phyloP scores from a whole-genome alignment of 2,113 vertebrate genomes.

The Verasper variegatus region DNA sequence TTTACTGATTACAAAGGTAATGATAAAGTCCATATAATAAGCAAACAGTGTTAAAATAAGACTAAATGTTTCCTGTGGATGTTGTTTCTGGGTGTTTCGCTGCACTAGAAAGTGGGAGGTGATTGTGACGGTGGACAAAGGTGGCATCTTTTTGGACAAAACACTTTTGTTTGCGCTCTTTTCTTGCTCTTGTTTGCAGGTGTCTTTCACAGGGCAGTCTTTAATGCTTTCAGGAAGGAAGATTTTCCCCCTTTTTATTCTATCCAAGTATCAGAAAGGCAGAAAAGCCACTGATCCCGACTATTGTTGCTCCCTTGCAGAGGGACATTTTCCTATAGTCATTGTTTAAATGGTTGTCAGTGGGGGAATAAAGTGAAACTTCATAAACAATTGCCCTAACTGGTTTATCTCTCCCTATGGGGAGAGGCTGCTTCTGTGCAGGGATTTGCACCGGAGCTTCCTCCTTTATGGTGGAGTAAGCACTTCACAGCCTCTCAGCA shows the following conservation, averaged over 20 bases:
- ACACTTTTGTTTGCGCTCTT: constrained; percentile 84
- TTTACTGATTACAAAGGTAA: not conserved
- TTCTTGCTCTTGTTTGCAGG: constrained; percentile 89
- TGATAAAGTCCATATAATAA: not conserved
- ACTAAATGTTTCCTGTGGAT: constrained; percentile 13
- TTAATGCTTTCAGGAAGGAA: constrained; percentile 97
- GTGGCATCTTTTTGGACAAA: constrained; percentile 85
- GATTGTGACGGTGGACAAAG: constrained; percentile 69
- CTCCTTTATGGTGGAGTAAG: constrained; percentile 82
- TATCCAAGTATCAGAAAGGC: constrained; percentile 89
- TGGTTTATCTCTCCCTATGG: constrained; percentile 88
- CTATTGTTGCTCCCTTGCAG: constrained; percentile 90
- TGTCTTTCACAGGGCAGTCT: constrained; percentile 88
- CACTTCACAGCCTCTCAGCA: constrained; percentile 73
- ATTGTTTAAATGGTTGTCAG: constrained; percentile 99
- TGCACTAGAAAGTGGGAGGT: constrained; percentile 51
- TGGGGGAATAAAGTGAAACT: constrained; percentile 93
- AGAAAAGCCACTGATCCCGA: constrained; percentile 90
- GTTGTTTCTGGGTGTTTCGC: constrained; percentile 51
- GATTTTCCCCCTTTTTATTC: constrained; percentile 86
- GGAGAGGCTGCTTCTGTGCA: constrained; percentile 82
- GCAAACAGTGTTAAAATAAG: constrained; percentile 38
- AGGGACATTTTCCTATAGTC: constrained; percentile 94
- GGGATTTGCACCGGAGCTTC: constrained; percentile 88
- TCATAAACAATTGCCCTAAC: constrained; percentile 90